A percentile compares a stretch with the other conserved stretches of the same genome.
These are phyloP conservation scores for Drymonia ruficornis DNA, from an alignment of 2,888 invertebrate species.

Conservation along the genomic window DNA sequence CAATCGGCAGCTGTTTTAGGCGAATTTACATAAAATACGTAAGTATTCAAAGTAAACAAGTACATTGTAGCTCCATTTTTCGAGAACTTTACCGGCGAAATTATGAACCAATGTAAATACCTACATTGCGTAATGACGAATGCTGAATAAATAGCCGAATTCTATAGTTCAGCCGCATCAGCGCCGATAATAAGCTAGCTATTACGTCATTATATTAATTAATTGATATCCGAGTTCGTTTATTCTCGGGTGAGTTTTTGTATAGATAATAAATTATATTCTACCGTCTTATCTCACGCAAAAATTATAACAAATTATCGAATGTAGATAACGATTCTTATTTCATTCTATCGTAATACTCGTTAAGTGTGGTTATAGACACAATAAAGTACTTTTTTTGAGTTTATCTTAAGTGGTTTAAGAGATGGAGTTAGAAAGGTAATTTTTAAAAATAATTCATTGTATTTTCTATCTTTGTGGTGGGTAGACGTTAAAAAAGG, in stretches of 20 bases:
- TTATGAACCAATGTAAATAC: slow-evolving; percentile 29
- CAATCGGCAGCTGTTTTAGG: slow-evolving; percentile 21
- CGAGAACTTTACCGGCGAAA: slow-evolving; percentile 28
- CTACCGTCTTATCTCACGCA: neutral
- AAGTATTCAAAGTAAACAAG: slow-evolving; percentile 23
- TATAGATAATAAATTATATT: neutral
- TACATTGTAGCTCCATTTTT: slow-evolving; percentile 13
- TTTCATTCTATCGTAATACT: neutral
- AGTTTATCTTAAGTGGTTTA: slow-evolving; percentile 11
- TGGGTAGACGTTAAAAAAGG: neutral
- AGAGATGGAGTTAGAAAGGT: slow-evolving; percentile 8
- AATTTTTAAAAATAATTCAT: neutral
- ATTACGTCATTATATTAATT: slow-evolving; percentile 34
- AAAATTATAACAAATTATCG: neutral
- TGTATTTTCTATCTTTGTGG: neutral
- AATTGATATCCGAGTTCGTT: slow-evolving; percentile 6
- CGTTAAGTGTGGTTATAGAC: slow-evolving; percentile 3
- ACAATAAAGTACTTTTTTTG: slow-evolving; percentile 7
- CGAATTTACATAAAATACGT: slow-evolving; percentile 20
- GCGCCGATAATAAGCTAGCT: slow-evolving; percentile 23
- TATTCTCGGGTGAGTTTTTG: slow-evolving; percentile 28
- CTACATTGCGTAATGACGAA: slow-evolving; percentile 36
- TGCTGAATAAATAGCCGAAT: slow-evolving; percentile 23
- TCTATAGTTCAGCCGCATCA: slow-evolving; percentile 26
- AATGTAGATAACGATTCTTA: neutral